Conservation (phyloP, 2,888 invertebrate species). For the Pyrrhia umbra region DNA sequence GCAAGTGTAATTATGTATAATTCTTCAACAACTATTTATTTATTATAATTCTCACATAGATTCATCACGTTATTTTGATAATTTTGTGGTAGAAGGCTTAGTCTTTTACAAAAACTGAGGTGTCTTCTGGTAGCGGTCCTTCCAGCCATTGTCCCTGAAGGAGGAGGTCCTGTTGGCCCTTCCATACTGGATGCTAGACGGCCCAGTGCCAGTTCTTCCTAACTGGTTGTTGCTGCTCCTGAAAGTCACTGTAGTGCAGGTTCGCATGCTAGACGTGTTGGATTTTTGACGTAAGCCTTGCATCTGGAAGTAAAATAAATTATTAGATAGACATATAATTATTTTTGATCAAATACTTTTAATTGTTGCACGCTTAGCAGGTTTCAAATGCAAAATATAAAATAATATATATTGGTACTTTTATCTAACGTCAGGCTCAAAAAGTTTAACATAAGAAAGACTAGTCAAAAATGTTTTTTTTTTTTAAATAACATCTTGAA, state of each 20-base stretch:
- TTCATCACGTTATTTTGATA: not conserved
- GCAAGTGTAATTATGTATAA: not conserved
- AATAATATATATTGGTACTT: no score
- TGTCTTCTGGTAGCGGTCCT: conserved; percentile 71
- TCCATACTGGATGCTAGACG: conserved; percentile 72
- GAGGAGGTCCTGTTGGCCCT: conserved; percentile 67
- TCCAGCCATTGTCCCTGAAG: conserved; percentile 74
- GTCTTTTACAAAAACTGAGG: conserved; percentile 76
- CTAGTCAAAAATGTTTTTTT: no score
- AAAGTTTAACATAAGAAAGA: no score
- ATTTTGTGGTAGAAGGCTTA: not conserved
- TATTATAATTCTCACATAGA: conserved; percentile 5
- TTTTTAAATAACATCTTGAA: no score
- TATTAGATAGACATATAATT: no score
- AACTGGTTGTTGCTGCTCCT: conserved; percentile 80
- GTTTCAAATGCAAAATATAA: no score
- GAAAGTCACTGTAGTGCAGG: conserved; percentile 83
- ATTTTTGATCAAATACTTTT: no score
- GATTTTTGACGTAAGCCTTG: conserved; percentile 88
- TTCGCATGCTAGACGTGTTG: conserved; percentile 85
- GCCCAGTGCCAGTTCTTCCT: conserved; percentile 58
- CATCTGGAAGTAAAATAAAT: conserved; percentile 74
- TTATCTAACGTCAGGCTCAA: no score
- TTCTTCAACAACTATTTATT: not conserved
- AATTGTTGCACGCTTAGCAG: no score